Evolutionary conservation across 2,888 invertebrate species (phyloP).

Genomic region (Hipparchia semele): DNA sequence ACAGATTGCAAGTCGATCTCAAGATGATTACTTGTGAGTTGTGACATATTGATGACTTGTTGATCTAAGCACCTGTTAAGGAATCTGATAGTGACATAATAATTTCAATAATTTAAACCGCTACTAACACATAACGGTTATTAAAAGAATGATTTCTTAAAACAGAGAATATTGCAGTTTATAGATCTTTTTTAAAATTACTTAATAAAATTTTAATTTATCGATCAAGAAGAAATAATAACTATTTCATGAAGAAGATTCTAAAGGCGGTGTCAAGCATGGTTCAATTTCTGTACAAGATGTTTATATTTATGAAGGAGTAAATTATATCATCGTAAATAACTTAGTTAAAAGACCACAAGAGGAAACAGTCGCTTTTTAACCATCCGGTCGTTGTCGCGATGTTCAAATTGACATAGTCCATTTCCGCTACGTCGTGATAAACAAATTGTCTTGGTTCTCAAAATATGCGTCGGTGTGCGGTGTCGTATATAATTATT

Average conservation of each 20-base stretch:
- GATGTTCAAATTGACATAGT: constrained; percentile 60
- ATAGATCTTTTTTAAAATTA: too few species aligned
- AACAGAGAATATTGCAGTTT: too few species aligned
- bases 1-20: not conserved
- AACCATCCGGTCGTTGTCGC: constrained; percentile 51
- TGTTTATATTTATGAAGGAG: not conserved
- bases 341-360: constrained; percentile 36
- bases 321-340: constrained; percentile 21
- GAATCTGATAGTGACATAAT: not conserved
- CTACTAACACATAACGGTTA: too few species aligned
- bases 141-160: too few species aligned
- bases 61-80: not conserved
- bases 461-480: constrained; percentile 42
- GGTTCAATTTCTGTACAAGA: not conserved
- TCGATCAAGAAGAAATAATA: too few species aligned
- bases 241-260: too few species aligned
- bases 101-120: not conserved
- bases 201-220: too few species aligned
- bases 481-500: constrained; percentile 35
- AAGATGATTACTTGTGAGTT: not conserved
- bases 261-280: not conserved
- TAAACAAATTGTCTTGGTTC: constrained; percentile 39
- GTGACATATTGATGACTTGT: not conserved
- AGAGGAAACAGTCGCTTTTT: constrained; percentile 68
- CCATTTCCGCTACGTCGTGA: constrained; percentile 50